Evolutionary conservation across 2,888 invertebrate genomes (phyloP).

Genomic region (Linnaemya vulpina): DNA sequence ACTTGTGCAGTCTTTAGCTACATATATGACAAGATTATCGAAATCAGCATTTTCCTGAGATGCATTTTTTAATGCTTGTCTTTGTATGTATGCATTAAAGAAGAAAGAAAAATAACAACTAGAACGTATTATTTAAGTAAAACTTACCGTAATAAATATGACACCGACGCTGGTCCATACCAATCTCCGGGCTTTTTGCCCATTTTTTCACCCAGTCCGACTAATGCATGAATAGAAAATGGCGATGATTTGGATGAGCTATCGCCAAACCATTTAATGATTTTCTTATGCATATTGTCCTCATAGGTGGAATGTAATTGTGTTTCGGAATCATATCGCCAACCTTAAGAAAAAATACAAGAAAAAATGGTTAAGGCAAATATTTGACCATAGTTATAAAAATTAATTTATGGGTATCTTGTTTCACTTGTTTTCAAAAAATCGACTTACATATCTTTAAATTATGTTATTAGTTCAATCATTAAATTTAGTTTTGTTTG

Average conservation of each 20-base stretch:
- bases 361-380: too few species aligned
- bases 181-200: constrained; percentile 95
- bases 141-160: constrained; percentile 88
- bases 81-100: constrained; percentile 75
- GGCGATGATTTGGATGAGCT: constrained; percentile 91
- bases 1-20: constrained; percentile 95
- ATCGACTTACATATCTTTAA: too few species aligned
- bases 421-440: too few species aligned
- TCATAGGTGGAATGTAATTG: constrained; percentile 87
- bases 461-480: too few species aligned
- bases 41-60: constrained; percentile 90
- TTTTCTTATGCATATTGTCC: constrained; percentile 91
- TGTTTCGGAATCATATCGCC: constrained; percentile 90
- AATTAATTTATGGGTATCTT: too few species aligned
- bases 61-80: constrained; percentile 90
- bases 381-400: too few species aligned
- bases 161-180: constrained; percentile 96
- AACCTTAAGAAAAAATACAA: constrained; percentile 84
- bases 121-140: constrained; percentile 11
- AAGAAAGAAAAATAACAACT: too few species aligned
- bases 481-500: too few species aligned
- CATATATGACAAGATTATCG: constrained; percentile 91
- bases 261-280: constrained; percentile 96
- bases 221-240: constrained; percentile 93
- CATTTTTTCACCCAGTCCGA: constrained; percentile 88